Evolutionary conservation across 2,113 vertebrate genomes (phyloP), one percentile per base, ranked within the genome.

Genomic region (Podiceps cristatus): DNA sequence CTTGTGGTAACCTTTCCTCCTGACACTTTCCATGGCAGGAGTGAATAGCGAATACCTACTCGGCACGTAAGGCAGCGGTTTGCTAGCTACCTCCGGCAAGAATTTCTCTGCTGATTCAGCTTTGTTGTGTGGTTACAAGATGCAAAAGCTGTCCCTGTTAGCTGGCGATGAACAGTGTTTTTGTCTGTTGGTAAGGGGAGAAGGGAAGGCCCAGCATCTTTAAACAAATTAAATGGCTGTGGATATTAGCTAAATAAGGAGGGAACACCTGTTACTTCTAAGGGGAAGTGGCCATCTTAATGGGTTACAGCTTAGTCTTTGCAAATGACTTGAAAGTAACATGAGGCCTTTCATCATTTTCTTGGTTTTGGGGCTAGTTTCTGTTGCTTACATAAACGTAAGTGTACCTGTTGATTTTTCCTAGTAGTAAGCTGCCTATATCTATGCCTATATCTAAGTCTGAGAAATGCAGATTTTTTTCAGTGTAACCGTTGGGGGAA

Each of bases 231-330:
- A 63, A 49, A 64, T 56, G 50, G 15, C 59, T 63, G 37, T 63
- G 47, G 28, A 5, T 50, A 13, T 64, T 16, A 55, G 33, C 91
- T 90, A 74, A 91, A 59, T 58, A 68, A 74, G 23, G 72, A 71
- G 53, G n/a, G 59, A 96, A 86, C 95, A 97, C 35, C 96, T 96
- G 96, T 74, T 93, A 40, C 88, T 91, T 73, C 69, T 93, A 10
- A 95, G 29, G 73, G 91, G 97, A 98, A 98, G 95, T 92, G 91
- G 49, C 62, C 58, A 4, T 58, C 52, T 77, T 63, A 55, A 53
- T 40, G 50, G 58, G 45, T 79, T 81, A 59, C 77, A 62, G 56
- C 11, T 95, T 22, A 56, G 23, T 37, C 44, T 94, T 90, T 86
- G 69, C 89, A 93, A 90, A 90, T 84, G 18, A 73, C 53, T 73